A percentile compares a stretch with the other conserved stretches of the same genome.
Evolutionary conservation across 2,113 vertebrate genomes (phyloP).

Genomic region (Phyllostomus hastatus): DNA sequence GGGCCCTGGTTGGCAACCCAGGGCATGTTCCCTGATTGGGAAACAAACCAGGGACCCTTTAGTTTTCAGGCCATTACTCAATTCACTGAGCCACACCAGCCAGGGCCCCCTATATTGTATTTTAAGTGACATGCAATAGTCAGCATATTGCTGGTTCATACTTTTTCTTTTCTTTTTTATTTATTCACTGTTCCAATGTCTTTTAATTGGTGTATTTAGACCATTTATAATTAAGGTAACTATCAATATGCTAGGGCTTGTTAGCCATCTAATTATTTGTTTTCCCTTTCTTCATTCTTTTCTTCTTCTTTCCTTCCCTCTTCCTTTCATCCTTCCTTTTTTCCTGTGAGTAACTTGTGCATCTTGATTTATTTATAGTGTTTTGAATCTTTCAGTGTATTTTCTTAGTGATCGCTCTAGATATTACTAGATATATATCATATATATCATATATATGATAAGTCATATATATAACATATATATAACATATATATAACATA

Average conservation of each 20-base stretch:
- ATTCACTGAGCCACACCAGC: too few relatives aligned
- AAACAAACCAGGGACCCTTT: too few relatives aligned
- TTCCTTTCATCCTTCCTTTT: background rate
- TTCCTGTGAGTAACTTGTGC: background rate
- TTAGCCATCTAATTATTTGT: background rate
- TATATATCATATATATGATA: too few relatives aligned
- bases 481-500: too few relatives aligned
- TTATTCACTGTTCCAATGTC: background rate
- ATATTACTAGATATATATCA: background rate
- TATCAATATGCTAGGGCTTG: background rate
- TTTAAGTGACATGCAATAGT: background rate
- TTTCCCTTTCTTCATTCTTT: background rate
- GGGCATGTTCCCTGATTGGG: too few relatives aligned
- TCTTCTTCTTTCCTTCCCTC: background rate
- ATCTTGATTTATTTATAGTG: background rate
- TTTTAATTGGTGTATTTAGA: background rate
- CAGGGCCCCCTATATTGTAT: too few relatives aligned
- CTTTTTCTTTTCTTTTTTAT: background rate
- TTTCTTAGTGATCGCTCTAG: background rate
- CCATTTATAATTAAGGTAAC: background rate
- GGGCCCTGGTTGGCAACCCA: too few relatives aligned
- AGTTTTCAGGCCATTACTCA: too few relatives aligned
- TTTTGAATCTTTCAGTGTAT: background rate
- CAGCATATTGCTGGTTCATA: background rate
- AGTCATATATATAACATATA: background rate